Conservation (phyloP, 1,140 invertebrate species). For the Atta texana region DNA sequence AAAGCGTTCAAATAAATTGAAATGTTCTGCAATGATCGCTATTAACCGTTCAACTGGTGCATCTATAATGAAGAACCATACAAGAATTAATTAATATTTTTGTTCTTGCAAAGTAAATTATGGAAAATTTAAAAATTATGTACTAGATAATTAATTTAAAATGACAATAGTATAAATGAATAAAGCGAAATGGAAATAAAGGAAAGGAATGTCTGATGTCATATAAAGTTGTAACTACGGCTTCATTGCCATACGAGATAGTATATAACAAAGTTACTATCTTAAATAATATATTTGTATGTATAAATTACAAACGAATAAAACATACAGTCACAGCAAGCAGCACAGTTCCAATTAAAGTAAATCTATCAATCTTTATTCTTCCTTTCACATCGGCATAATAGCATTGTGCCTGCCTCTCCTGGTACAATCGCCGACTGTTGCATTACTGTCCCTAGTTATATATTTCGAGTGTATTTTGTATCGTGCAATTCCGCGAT, state of each 20-base stretch:
- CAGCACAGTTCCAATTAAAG: constrained; percentile 18
- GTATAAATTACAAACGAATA: background rate
- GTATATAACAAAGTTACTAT: background rate
- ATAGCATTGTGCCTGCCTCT: background rate
- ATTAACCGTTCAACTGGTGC: constrained; percentile 30
- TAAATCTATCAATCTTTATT: constrained; percentile 55
- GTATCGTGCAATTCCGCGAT: constrained; percentile 49
- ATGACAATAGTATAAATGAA: background rate
- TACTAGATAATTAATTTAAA: background rate
- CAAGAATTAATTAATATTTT: constrained; percentile 31
- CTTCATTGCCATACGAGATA: background rate
- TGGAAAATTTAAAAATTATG: background rate
- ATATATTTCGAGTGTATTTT: constrained; percentile 59
- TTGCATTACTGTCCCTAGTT: constrained; percentile 45
- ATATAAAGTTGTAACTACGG: background rate
- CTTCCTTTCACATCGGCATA: constrained; percentile 19
- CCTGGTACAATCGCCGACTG: constrained; percentile 13
- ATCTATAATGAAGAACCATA: constrained; percentile 1
- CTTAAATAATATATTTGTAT: background rate
- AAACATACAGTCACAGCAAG: background rate
- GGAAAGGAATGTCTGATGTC: constrained; percentile 3
- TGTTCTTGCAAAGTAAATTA: constrained; percentile 1
- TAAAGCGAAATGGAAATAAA: background rate
- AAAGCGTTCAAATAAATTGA: constrained; percentile 55
- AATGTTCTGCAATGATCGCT: constrained; percentile 43